Percentiles rank a stretch among this genome's conserved stretches.
Conservation (phyloP, 2,797 vertebrate genomes). For the Acrossocheilus fasciatus region DNA sequence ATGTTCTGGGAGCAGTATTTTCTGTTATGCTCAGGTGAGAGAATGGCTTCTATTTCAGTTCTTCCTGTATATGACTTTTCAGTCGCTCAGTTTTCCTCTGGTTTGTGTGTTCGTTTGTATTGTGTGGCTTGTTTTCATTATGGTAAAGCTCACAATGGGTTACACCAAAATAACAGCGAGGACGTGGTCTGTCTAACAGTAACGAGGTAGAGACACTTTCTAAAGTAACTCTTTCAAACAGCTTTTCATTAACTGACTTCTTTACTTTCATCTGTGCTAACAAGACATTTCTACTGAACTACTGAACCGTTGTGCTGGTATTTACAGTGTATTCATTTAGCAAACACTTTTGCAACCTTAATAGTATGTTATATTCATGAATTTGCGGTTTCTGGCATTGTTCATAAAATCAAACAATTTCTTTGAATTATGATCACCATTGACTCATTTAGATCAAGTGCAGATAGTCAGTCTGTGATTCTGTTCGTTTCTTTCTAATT, state of each 20-base stretch:
- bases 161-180: neutral
- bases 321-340: neutral
- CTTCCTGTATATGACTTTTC: conserved; percentile 17
- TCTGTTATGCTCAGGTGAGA: conserved; percentile 13
- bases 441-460: neutral
- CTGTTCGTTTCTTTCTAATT: conserved; percentile 36
- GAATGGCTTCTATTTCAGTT: conserved; percentile 42
- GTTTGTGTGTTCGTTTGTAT: conserved; percentile 14
- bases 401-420: neutral
- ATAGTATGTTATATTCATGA: neutral
- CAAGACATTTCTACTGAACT: neutral
- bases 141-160: conserved; percentile 32
- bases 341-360: neutral
- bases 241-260: neutral
- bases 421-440: neutral
- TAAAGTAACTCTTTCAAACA: neutral
- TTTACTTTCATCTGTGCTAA: neutral
- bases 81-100: neutral
- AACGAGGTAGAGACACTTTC: neutral
- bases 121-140: conserved; percentile 24
- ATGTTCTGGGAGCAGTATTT: neutral
- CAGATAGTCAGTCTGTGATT: conserved; percentile 45
- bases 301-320: neutral
- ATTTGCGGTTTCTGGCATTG: neutral
- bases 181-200: neutral